Base-by-base conservation (phyloP, 2,797 vertebrate genomes). In the Mycteria americana region DNA sequence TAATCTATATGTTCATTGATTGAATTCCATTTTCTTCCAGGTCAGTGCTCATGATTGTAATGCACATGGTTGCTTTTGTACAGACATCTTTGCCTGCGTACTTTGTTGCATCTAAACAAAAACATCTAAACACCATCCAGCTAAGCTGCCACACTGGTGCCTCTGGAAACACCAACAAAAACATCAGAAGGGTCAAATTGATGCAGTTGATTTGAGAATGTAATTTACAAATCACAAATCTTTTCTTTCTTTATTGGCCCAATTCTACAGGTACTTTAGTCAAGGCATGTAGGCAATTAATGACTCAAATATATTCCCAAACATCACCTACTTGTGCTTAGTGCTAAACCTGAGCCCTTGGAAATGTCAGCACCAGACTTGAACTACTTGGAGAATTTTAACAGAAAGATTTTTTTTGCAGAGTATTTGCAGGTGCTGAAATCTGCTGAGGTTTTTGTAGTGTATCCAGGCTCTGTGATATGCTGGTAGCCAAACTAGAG, bases 351-450 rank as follows among this genome's bases (percentile, higher is more conserved):
- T 18, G 18, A 84, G 35, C 39, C 33, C 45, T 60, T 72, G 57
- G 35, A 69, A 85, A 17, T 30, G 35, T 46, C 45, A 81, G 62
- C 33, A 12, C 8, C 3, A 0, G 68, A 37, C 85, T 94, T 95
- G 57, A 96, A 92, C 89, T 88, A 94, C 89, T 88, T 83, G 89
- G 83, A 97, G 63, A 82, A 76, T 91, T 93, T 96, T 83, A 93
- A 73, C 62, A 93, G 84, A 93, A 92, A 91, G 86, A 67, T 84
- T 89, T 67, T 92, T 92, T 92, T 65, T 80, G 5, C 53, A 80
- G 89, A 96, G 46, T 89, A 88, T 91, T 96, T 97, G 92, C 81
- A 95, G 91, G 94, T 95, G 91, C 73, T 97, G 51, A 82, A 92
- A 53, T 41, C 72, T 84, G 25, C 67, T 12, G 15, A 64, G 73